Base-by-base conservation (phyloP, 2,797 vertebrate genomes). In the Aulostomus chinensis region DNA sequence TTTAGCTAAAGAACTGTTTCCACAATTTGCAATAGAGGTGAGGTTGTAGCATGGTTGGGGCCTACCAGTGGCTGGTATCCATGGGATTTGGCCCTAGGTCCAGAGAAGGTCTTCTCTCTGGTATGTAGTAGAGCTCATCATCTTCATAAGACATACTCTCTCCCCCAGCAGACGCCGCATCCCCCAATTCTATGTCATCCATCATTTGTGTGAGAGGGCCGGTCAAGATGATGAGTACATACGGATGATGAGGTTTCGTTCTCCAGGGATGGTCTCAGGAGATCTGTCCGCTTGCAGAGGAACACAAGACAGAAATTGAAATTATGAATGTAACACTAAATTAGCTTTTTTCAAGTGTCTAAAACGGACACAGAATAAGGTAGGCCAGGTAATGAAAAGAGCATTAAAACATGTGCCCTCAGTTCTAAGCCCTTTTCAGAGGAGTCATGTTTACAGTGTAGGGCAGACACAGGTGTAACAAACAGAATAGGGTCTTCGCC, bases 51-150 rank as follows among this genome's bases (percentile, higher is more conserved):
- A 47, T 48, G 28, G 10, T 35, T 3, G 26, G 11, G 17, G n/a
- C 5, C 4, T 74, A 86, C 84, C 78, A 56, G 2, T 66, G 4
- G 33, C 24, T 59, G 3, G 32, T 78, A 8, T 88, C 83, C 78
- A 85, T 82, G 8, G 70, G 34, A 50, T 2, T 18, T 0, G n/a
- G 13, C 4, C 68, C 84, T n/a, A 84, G 51, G 4, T 72, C 73
- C 12, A 89, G 78, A 10, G 86, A 83, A 1, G 65, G 73, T 59
- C 81, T 77, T 52, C 83, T 85, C 16, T 76, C 62, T n/a, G 85
- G 81, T 13, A 78, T 70, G 59, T 85, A 84, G 51, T 51, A 77
- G 2, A 86, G 4, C 0, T 42, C 67, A 0, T 75, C 83, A n/a
- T 78, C 77, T 7, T 83, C 81, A 12, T 53, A 5, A 9, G 31